Evolutionary conservation across 2,797 vertebrate genomes (phyloP).

Genomic region (Synanceia verrucosa): DNA sequence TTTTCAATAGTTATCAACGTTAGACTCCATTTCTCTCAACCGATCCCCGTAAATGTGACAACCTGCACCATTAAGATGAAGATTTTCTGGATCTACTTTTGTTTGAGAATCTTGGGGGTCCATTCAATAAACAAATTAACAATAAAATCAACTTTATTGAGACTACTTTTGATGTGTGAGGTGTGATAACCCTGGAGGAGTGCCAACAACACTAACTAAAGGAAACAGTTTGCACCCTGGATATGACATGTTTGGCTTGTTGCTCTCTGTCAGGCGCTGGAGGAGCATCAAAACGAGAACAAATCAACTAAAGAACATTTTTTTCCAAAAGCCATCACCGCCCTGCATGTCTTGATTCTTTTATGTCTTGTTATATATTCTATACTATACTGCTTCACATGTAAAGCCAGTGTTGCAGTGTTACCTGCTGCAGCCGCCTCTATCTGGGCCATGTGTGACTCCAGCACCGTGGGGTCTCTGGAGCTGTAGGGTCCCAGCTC

Average conservation of each 20-base stretch:
- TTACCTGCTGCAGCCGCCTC: slow-evolving; percentile 87
- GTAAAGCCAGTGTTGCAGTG: neutral
- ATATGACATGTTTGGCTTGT: too few species aligned
- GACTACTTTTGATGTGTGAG: neutral
- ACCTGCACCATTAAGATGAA: neutral
- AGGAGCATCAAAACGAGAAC: too few species aligned
- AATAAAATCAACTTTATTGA: neutral
- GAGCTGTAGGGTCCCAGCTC: slow-evolving; percentile 91
- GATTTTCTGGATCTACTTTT: neutral
- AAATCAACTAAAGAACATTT: too few species aligned
- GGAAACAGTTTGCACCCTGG: too few species aligned
- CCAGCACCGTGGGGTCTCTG: slow-evolving; percentile 85
- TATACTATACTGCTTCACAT: too few species aligned
- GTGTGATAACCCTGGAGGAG: neutral
- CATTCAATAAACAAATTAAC: neutral
- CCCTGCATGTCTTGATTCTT: too few species aligned
- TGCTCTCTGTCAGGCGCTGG: too few species aligned
- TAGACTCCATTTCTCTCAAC: neutral
- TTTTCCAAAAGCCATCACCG: too few species aligned
- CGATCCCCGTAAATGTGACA: neutral
- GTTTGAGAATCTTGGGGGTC: neutral
- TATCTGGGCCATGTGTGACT: slow-evolving; percentile 89
- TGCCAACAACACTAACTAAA: too few species aligned
- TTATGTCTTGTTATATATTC: too few species aligned
- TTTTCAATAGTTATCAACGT: neutral